These are phyloP conservation scores for Nephrotoma appendiculata DNA, from an alignment of 2,888 invertebrate species.

Conservation along the genomic window DNA sequence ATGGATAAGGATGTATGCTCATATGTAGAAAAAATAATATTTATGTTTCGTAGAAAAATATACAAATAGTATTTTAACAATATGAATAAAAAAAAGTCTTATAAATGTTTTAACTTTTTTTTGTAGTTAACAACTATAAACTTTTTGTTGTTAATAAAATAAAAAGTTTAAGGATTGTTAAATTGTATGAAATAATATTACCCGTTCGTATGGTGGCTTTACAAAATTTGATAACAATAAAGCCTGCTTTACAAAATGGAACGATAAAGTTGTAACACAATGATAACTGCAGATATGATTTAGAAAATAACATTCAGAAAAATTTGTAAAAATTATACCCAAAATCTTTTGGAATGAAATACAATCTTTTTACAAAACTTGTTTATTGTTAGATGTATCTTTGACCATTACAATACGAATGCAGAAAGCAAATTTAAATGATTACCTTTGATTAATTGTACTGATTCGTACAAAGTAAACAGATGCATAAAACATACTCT, in stretches of 20 bases:
- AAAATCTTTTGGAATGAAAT: too few species aligned
- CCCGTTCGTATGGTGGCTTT: neutral
- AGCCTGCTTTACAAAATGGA: neutral
- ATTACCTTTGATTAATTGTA: too few species aligned
- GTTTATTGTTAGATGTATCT: too few species aligned
- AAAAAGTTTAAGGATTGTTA: neutral
- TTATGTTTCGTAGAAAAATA: neutral
- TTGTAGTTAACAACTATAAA: neutral
- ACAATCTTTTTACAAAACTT: too few species aligned
- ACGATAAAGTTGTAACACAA: neutral
- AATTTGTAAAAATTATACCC: too few species aligned
- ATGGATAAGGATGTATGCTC: neutral
- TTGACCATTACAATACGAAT: too few species aligned
- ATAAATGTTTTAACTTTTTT: neutral
- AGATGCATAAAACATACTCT: too few species aligned
- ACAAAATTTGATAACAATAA: neutral
- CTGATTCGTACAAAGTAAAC: too few species aligned
- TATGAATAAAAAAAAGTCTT: neutral
- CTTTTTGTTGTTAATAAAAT: neutral
- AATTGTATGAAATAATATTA: neutral
- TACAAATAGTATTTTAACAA: neutral
- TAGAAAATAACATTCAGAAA: neutral
- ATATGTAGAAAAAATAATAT: neutral
- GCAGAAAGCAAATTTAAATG: too few species aligned
- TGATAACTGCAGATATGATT: neutral